Conservation (phyloP, 2,113 vertebrate species). For the Syrmaticus mikado region DNA sequence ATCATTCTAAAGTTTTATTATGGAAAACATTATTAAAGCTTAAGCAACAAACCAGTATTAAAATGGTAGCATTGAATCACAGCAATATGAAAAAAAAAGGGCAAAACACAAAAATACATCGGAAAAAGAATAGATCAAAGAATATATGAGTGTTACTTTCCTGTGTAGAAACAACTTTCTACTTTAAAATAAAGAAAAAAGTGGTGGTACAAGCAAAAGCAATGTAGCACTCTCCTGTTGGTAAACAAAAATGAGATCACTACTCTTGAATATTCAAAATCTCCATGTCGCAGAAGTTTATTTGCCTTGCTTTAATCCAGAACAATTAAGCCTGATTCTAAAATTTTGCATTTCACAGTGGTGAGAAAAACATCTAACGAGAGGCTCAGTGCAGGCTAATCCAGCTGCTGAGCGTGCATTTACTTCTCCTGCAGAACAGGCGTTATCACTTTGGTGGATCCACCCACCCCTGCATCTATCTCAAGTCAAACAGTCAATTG, state of each 20-base stretch:
- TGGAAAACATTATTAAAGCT: fast-evolving
- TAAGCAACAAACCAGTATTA: not conserved
- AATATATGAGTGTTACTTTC: not conserved
- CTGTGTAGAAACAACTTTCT: not conserved
- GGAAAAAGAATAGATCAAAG: not conserved
- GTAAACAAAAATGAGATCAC: not conserved
- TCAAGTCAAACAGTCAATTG: not conserved
- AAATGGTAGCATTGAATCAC: not conserved
- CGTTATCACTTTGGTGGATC: not conserved
- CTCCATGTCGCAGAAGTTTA: not conserved
- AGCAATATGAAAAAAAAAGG: not conserved
- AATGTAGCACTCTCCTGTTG: not conserved
- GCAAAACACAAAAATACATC: not conserved
- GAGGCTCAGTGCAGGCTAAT: not conserved
- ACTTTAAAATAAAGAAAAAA: not conserved
- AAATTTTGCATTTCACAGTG: not conserved
- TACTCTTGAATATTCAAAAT: not conserved
- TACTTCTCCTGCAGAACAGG: not conserved
- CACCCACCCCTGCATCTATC: not conserved
- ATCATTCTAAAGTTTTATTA: not conserved
- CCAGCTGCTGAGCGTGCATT: not conserved
- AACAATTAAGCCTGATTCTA: not conserved
- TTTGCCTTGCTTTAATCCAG: not conserved
- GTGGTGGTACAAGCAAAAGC: not conserved
- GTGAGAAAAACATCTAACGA: not conserved